Evolutionary conservation across 2,113 vertebrate species (phyloP), one percentile per base, ranked within the genome.

Genomic region (Ondatra zibethicus): DNA sequence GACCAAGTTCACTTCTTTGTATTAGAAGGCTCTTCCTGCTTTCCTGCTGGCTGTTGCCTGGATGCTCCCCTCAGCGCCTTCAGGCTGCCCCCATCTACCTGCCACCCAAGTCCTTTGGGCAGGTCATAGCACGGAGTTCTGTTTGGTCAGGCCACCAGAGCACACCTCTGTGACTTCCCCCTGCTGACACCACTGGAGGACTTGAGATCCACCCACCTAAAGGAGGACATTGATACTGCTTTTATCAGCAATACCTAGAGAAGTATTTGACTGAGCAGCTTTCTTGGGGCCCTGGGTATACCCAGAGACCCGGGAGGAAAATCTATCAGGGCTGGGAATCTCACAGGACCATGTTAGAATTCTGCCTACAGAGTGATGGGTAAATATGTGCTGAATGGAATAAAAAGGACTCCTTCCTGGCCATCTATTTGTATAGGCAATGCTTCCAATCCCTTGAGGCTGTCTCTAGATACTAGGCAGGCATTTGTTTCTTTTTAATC

Each of bases 391-490:
- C 39, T 89, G 11, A 86, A 68, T 61, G 33, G 78, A 29, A 92
- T 45, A 73, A 88, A 50, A 29, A 7, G 47, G 33, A 8, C 17
- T 66, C 75, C 31, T 78, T 66, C 75, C 36, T 73, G 39, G 82
- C 21, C 36, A 96, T 29, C 50, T 94, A 66, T 87, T 92, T 93
- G 39, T 55, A 77, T 9, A 89, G 93, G 73, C 10, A 70, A 33
- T 70, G 80, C 36, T n/a, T 80, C 33, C 16, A 94, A 94, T 16
- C 68, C 42, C 0, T 0, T 42, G 52, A 91, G 21, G 50, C 52
- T 33, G 14, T 58, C 42, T 87, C 55, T 63, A 97, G 87, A 39
- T 47, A 91, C 1, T 63, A 17, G 33, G n/a, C 58, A 88, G 52
- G n/a, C 12, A 82, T 66, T 68, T 33, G 7, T 68, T 68, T 68